These are phyloP conservation scores for Ips typographus DNA, from an alignment of 1,140 invertebrate species.

Conservation along the genomic window DNA sequence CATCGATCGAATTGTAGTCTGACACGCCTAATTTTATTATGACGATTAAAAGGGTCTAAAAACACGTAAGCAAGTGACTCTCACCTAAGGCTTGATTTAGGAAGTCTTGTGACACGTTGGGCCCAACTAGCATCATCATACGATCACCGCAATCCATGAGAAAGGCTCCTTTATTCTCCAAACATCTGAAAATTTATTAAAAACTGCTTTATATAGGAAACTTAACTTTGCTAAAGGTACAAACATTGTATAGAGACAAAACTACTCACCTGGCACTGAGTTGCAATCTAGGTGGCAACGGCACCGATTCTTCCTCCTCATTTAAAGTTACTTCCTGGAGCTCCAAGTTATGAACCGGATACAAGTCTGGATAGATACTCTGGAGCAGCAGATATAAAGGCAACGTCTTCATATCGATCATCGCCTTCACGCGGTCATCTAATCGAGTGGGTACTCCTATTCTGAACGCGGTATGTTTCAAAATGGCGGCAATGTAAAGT, in stretches of 20 bases:
- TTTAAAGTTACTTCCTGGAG: slow-evolving; percentile 63
- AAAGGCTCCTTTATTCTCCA: slow-evolving; percentile 89
- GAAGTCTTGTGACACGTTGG: slow-evolving; percentile 73
- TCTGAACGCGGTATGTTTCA: slow-evolving; percentile 90
- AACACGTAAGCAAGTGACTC: background rate
- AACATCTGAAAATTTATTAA: slow-evolving; percentile 45
- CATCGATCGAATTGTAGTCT: slow-evolving; percentile 58
- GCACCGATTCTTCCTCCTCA: slow-evolving; percentile 57
- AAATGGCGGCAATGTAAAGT: slow-evolving; percentile 84
- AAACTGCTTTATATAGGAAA: no score
- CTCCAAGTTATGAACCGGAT: slow-evolving; percentile 80
- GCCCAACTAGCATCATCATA: slow-evolving; percentile 87
- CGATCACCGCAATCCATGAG: slow-evolving; percentile 84
- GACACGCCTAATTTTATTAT: slow-evolving; percentile 53
- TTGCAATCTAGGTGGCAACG: slow-evolving; percentile 65
- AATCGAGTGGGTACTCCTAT: slow-evolving; percentile 82
- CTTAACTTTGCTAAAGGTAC: no score
- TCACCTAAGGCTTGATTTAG: slow-evolving; percentile 64
- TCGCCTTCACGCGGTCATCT: slow-evolving; percentile 90
- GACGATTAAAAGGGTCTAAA: no score
- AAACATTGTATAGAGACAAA: no score
- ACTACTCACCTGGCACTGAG: slow-evolving; percentile 58
- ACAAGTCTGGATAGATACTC: slow-evolving; percentile 90
- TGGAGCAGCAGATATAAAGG: slow-evolving; percentile 82
- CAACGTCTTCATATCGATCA: slow-evolving; percentile 91